Percentiles rank a stretch among this genome's conserved stretches.
These are phyloP conservation scores for Callorhinus ursinus DNA, from an alignment of 2,113 vertebrate species.

Conservation along the genomic window DNA sequence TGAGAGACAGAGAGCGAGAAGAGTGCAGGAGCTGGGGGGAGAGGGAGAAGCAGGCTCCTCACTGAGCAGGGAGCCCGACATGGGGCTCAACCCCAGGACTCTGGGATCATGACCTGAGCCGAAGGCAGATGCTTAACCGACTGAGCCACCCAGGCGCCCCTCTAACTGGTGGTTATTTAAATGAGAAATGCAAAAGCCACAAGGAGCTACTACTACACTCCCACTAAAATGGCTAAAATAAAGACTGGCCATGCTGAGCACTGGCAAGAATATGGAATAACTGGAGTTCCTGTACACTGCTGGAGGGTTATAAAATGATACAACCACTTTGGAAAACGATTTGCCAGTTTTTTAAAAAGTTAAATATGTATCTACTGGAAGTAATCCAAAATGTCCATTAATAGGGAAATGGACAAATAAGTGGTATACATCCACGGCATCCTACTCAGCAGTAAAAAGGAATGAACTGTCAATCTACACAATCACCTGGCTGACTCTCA, in stretches of 20 bases:
- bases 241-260: neutral
- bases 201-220: neutral
- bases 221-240: neutral
- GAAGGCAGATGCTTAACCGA: neutral
- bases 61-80: neutral
- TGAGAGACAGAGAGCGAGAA: too few relatives aligned
- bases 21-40: too few relatives aligned
- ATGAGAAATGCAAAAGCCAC: neutral
- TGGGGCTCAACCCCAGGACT: neutral
- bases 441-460: slow-evolving; percentile 6
- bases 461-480: neutral
- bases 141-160: neutral
- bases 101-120: neutral
- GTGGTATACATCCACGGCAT: neutral
- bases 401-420: neutral
- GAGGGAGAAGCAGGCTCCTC: neutral
- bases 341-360: neutral
- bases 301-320: neutral
- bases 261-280: neutral
- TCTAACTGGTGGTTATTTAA: neutral
- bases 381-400: neutral
- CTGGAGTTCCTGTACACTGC: neutral
- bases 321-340: neutral
- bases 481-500: neutral
- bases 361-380: neutral